Evolutionary conservation across 2,797 vertebrate species (phyloP), one percentile per base, ranked within the genome.

Genomic region (Perodicticus potto): DNA sequence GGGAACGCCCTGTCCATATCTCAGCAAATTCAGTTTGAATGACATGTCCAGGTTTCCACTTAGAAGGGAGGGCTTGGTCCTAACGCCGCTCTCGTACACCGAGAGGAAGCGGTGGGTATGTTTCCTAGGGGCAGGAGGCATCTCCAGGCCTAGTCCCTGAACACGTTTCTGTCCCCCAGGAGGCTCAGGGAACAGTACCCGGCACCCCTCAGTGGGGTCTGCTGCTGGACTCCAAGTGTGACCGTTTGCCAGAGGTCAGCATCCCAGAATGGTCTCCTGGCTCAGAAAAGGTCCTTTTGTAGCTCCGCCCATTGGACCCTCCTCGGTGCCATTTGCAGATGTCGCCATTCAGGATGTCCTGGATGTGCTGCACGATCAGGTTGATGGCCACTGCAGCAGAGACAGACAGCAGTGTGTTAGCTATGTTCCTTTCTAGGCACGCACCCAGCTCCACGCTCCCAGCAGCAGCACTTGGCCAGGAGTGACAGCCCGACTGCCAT

Each of bases 311-410:
- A 0, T 99, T 99, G 29, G 98, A 19, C 0, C 99, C 96, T 1
- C 98, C 99, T 0, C 99, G 99, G 96, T 99, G 99, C 99, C 99
- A 99, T 95, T 99, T 99, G 98, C 99, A 99, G 98, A 99, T 98
- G 97, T 99, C 99, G 0, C 99, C 99, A 0, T 98, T 99, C 5
- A 99, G 98, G 94, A 99, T 99, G 98, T 99, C 99, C 89, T 99
- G 99, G 86, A 99, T 99, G 98, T 99, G 99, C 98, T 99, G 99
- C 86, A 99, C 99, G 0, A 99, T 99, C 91, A 99, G 99, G 98
- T 99, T 99, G 97, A 99, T 99, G 81, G 99, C 99, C 86, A 99
- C 99, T 99, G 98, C 2, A 0, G 73, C 90, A 9, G 8, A 81
- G 45, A 81, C n/a, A 53, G 25, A 76, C 6, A 11, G 74, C 55